Base-by-base conservation (phyloP, 2,113 vertebrate species). In the Potamarius usumacintae region DNA sequence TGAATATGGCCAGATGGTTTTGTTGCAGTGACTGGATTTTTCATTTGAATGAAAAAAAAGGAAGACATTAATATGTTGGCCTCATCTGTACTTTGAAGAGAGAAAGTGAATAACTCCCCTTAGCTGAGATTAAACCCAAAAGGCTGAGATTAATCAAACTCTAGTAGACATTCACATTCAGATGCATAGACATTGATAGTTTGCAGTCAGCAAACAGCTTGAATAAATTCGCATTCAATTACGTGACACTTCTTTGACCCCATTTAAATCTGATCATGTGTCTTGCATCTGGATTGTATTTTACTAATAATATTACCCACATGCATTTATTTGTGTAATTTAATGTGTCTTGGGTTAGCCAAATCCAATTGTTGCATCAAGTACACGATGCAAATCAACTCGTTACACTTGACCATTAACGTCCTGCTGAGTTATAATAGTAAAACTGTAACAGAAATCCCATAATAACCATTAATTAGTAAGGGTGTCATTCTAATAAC, bases 21-120 rank as follows among this genome's bases (percentile, higher is more conserved):
- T 87, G 86, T 74, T 62, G 80, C 79, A 72, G 67, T 83, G 86
- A 74, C 67, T 62, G n/a, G 80, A 82, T 55, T 22, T 79, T 42
- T 74, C 79, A 82, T 74, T 55, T 76, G 15, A 86, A 81, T 81
- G 77, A 42, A 27, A 57, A 57, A 50, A 76, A 79, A 79, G n/a
- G 50, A 22, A 60, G 42, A 62, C 82, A 82, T 86, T 22, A 86
- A 81, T 82, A 86, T 74, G 55, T 87, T 87, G 67, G 79, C 67
- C 67, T 74, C 86, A 48, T 87, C 65, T 74, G 86, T 71, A 65
- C 17, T 62, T 82, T 27, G 67, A 83, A 82, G 55, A 74, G 86
- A 22, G 67, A 52, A 82, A 72, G 34, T 62, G 67, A 76, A 87
- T 71, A 58, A 55, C 53, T 81, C 63, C 71, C 18, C 30, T 81